Base-by-base conservation (phyloP, 2,888 invertebrate species). In the Gonocerus acuteangulatus region DNA sequence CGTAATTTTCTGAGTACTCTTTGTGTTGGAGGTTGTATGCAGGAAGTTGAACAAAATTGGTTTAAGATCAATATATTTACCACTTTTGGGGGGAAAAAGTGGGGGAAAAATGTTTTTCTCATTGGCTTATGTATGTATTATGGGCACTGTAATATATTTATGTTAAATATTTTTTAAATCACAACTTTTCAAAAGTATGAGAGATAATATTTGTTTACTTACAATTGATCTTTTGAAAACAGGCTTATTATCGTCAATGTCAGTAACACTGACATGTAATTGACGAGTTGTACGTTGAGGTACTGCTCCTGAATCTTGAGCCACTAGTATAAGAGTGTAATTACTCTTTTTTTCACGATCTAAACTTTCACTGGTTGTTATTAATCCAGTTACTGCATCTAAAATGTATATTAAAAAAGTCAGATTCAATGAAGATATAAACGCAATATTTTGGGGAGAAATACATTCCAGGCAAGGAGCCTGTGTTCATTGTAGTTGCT, bases 241-340 rank as follows among this genome's bases (percentile, higher is more conserved):
- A 0, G 89, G 89, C 65, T 82, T 82, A 70, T 89, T 87, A 70
- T 90, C 89, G 70, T 90, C 89, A 11, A 87, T 81, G 69, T 90
- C 89, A 2, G 81, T 77, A 0, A 89, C 78, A 52, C 78, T 76
- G 15, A 70, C 67, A 36, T 80, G 81, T 0, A 89, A 77, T 0
- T 87, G 81, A 54, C 86, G 77, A 0, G 87, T 85, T 1, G 83
- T 82, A 65, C 85, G 85, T 69, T 89, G 88, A 11, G 85, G 83
- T 0, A 89, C 89, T 48, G 82, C 79, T 0, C 91, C 91, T 62
- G 83, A 79, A 71, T 92, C 91, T 44, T 83, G 80, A 3, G 87
- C 89, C n/a, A 85, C 80, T 2, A 91, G 73, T 9, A 89, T 83
- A 58, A 92, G 76, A n/a, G 85, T 85, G 71, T 89, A 90, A 36